These are phyloP conservation scores for Hoplias malabaricus DNA, from an alignment of 2,113 vertebrate species.

Conservation along the genomic window DNA sequence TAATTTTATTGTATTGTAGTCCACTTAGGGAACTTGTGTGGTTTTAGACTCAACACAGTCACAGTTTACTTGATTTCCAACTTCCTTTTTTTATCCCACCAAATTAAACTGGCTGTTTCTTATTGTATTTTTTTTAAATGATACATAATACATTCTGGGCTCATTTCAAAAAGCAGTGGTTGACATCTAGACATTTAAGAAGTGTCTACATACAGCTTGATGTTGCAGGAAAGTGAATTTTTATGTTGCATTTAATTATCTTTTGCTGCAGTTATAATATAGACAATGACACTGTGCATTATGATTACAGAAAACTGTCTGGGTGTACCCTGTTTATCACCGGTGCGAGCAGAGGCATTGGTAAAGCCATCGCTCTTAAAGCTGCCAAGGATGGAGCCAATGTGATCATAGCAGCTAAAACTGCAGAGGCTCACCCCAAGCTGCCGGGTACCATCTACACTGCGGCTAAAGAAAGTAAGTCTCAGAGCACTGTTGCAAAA, in stretches of 20 bases:
- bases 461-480: constrained; percentile 88
- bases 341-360: constrained; percentile 92
- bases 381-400: constrained; percentile 95
- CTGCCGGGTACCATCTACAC: constrained; percentile 93
- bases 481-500: neutral
- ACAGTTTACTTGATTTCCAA: too few relatives aligned
- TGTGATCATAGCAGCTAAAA: constrained; percentile 92
- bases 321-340: constrained; percentile 94
- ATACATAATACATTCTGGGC: too few relatives aligned
- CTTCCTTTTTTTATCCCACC: neutral
- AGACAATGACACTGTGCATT: neutral
- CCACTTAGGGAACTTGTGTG: too few relatives aligned
- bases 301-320: constrained; percentile 81
- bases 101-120: too few relatives aligned
- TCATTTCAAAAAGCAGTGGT: too few relatives aligned
- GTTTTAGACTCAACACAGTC: too few relatives aligned
- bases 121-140: neutral
- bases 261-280: too few relatives aligned
- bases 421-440: constrained; percentile 82
- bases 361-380: constrained; percentile 95
- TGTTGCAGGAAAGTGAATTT: too few relatives aligned
- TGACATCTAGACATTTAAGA: too few relatives aligned
- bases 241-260: too few relatives aligned
- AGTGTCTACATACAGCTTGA: too few relatives aligned
- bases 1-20: too few relatives aligned